A percentile compares a stretch with the other conserved stretches of the same genome.
These are phyloP conservation scores for Laterallus jamaicensis DNA, from an alignment of 2,113 vertebrate species.

Conservation along the genomic window DNA sequence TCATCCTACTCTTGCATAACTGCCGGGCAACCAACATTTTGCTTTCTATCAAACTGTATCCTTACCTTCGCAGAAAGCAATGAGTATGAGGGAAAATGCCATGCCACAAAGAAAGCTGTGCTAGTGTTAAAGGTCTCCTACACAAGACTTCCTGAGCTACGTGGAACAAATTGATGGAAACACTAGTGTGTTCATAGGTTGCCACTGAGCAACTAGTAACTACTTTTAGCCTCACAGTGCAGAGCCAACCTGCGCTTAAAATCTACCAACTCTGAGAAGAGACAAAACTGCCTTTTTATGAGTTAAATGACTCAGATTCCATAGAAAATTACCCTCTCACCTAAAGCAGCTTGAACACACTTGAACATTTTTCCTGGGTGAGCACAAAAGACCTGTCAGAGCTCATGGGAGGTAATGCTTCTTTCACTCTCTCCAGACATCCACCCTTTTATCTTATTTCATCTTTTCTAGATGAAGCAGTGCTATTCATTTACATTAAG, in stretches of 20 bases:
- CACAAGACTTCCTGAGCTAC: neutral
- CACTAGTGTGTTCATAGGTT: neutral
- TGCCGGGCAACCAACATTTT: neutral
- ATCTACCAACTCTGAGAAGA: neutral
- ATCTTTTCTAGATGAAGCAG: neutral
- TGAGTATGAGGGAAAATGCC: neutral
- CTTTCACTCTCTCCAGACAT: neutral
- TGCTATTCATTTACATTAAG: neutral
- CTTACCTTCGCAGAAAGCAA: neutral
- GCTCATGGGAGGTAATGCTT: neutral
- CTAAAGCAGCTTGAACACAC: neutral
- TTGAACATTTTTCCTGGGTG: accelerated
- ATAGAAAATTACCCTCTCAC: neutral
- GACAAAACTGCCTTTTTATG: neutral
- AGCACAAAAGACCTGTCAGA: neutral
- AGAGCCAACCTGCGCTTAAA: neutral
- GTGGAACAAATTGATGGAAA: neutral
- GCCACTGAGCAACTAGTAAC: neutral
- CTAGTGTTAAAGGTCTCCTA: neutral
- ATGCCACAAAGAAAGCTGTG: neutral
- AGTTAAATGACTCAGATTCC: neutral
- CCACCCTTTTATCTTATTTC: neutral
- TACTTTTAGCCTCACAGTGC: neutral
- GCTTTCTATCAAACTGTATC: neutral
- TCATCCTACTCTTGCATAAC: neutral